Evolutionary conservation across 2,888 invertebrate genomes (phyloP).

Genomic region (Rhorus exstirpatorius): DNA sequence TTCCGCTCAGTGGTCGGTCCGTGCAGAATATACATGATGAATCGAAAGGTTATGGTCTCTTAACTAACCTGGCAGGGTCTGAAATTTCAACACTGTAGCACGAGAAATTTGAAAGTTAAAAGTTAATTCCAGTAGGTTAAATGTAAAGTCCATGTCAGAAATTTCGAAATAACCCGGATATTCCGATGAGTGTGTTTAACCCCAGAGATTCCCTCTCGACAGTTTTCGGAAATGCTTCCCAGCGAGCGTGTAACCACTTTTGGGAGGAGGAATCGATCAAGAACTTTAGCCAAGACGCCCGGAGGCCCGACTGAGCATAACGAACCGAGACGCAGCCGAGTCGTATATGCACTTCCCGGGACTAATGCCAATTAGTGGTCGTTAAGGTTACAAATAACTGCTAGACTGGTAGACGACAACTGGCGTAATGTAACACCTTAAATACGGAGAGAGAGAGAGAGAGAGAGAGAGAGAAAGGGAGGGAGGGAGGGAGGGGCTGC

Average conservation of each 20-base stretch:
- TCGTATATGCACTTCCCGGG: slow-evolving; percentile 60
- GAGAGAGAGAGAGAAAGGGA: slow-evolving; percentile 20
- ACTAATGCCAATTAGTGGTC: slow-evolving; percentile 79
- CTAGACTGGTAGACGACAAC: slow-evolving; percentile 72
- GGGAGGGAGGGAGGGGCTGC: slow-evolving; percentile 43
- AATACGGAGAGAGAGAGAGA: slow-evolving; percentile 40
- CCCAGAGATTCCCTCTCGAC: slow-evolving; percentile 4
- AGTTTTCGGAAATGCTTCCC: slow-evolving; percentile 39
- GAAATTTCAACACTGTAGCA: background rate
- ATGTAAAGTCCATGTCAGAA: background rate
- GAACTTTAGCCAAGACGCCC: slow-evolving; percentile 39
- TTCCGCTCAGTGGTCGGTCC: background rate
- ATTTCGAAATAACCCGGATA: slow-evolving; percentile 18
- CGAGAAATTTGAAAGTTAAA: slow-evolving; percentile 3
- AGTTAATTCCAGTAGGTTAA: background rate
- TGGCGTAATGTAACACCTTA: slow-evolving; percentile 75
- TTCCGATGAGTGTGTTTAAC: slow-evolving; percentile 49
- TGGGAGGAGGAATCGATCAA: slow-evolving; percentile 64
- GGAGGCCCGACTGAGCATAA: background rate
- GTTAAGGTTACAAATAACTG: slow-evolving; percentile 81
- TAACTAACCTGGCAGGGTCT: background rate
- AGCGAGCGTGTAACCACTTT: slow-evolving; percentile 3
- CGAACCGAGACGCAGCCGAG: slow-evolving; percentile 19
- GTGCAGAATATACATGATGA: background rate
- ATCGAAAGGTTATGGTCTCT: background rate